Conservation (phyloP, 2,888 invertebrate species). For the Argyresthia albistria region DNA sequence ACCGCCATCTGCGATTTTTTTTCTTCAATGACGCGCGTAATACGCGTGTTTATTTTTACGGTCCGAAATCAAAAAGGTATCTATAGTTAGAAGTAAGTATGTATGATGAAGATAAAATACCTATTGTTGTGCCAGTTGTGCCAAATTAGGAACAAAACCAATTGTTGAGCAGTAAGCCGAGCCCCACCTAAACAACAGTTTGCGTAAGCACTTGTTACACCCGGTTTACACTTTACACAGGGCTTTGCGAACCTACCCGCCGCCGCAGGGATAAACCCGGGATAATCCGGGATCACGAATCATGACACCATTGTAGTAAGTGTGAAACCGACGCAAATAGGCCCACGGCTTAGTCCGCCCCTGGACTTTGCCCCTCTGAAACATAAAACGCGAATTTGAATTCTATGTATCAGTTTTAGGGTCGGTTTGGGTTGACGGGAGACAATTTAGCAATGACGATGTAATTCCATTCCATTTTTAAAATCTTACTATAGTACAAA, state of each 20-base stretch:
- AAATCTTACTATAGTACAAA: slow-evolving; percentile 15
- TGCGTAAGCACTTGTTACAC: slow-evolving; percentile 42
- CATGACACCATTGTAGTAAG: slow-evolving; percentile 73
- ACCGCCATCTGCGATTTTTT: too few relatives aligned
- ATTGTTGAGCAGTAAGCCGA: neutral
- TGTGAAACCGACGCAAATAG: slow-evolving; percentile 73
- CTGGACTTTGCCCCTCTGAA: slow-evolving; percentile 14
- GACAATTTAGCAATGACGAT: slow-evolving; percentile 18
- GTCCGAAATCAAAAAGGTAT: too few relatives aligned
- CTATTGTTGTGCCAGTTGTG: neutral
- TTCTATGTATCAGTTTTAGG: neutral
- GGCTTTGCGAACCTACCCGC: slow-evolving; percentile 48
- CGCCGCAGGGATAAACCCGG: slow-evolving; percentile 61
- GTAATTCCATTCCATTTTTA: slow-evolving; percentile 25
- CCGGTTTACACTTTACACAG: slow-evolving; percentile 24
- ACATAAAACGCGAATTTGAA: slow-evolving; percentile 12
- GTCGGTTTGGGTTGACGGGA: slow-evolving; percentile 13
- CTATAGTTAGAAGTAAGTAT: too few relatives aligned
- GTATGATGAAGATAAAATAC: neutral
- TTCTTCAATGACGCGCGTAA: too few relatives aligned
- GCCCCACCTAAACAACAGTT: slow-evolving; percentile 4
- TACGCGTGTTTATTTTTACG: too few relatives aligned
- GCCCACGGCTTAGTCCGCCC: slow-evolving; percentile 47
- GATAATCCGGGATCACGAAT: slow-evolving; percentile 70
- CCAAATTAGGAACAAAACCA: neutral